Conservation (phyloP, 1,140 invertebrate genomes). For the Zeugodacus cucurbitae region DNA sequence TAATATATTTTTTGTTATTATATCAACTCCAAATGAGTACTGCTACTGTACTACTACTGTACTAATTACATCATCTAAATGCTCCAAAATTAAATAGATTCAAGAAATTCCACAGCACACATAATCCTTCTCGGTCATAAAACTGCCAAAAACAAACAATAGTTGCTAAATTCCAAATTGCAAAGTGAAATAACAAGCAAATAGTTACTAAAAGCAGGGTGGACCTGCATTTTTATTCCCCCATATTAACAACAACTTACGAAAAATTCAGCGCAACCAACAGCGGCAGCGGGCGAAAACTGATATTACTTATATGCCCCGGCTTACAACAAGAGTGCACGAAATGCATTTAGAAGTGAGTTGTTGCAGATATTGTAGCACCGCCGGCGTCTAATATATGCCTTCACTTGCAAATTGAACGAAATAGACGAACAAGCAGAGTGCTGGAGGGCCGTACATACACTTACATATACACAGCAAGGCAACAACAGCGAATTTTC, state of each 20-base stretch:
- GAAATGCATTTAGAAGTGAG: not conserved
- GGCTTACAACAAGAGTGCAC: not conserved
- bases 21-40: no score
- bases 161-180: no score
- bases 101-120: no score
- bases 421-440: not conserved
- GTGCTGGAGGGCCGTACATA: not conserved
- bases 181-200: no score
- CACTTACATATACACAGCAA: no score
- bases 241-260: not conserved
- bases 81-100: no score
- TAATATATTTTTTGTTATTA: no score
- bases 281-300: not conserved
- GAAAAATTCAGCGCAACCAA: no score
- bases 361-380: not conserved
- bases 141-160: no score
- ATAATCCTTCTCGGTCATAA: no score
- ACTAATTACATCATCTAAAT: no score
- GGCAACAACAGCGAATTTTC: conserved; percentile 3
- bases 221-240: not conserved
- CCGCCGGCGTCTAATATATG: not conserved
- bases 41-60: no score
- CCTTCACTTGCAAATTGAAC: not conserved
- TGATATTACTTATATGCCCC: conserved; percentile 13
- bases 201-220: not conserved